Conservation (phyloP, 2,888 invertebrate species). For the Ariolimax columbianus region DNA sequence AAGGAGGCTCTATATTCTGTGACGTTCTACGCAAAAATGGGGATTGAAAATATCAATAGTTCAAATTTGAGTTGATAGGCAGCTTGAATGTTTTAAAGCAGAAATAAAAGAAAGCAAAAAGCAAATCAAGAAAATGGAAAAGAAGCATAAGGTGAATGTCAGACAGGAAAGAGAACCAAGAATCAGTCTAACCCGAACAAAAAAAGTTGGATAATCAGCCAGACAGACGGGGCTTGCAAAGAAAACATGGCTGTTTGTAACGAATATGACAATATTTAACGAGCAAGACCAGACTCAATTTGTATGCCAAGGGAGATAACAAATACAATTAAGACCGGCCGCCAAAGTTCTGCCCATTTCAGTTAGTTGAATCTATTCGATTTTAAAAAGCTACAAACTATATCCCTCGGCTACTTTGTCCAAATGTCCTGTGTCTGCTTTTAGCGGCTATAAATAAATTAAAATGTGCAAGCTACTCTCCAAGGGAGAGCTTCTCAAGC, state of each 20-base stretch:
- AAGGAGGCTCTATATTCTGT: background rate
- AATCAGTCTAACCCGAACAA: background rate
- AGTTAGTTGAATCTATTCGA: background rate
- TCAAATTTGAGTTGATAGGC: background rate
- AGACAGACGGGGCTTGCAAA: background rate
- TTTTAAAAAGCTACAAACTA: background rate
- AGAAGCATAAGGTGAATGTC: background rate
- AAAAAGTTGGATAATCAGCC: background rate
- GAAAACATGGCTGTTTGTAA: background rate
- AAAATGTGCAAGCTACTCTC: slow-evolving; percentile 1
- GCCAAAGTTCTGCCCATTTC: slow-evolving; percentile 31
- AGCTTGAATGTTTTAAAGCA: background rate
- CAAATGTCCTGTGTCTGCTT: background rate
- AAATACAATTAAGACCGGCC: background rate
- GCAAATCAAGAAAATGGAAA: background rate
- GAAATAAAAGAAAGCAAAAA: background rate
- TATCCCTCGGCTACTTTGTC: slow-evolving; percentile 3
- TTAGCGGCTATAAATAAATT: slow-evolving; percentile 1
- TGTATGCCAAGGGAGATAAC: slow-evolving; percentile 22
- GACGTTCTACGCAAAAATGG: background rate
- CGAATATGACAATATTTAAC: slow-evolving; percentile 27
- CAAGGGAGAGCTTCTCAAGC: too few relatives aligned
- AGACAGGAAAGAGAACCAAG: background rate
- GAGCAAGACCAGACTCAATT: background rate
- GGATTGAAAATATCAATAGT: background rate